Base-by-base conservation (phyloP, 2,113 vertebrate genomes). In the Osmerus eperlanus region DNA sequence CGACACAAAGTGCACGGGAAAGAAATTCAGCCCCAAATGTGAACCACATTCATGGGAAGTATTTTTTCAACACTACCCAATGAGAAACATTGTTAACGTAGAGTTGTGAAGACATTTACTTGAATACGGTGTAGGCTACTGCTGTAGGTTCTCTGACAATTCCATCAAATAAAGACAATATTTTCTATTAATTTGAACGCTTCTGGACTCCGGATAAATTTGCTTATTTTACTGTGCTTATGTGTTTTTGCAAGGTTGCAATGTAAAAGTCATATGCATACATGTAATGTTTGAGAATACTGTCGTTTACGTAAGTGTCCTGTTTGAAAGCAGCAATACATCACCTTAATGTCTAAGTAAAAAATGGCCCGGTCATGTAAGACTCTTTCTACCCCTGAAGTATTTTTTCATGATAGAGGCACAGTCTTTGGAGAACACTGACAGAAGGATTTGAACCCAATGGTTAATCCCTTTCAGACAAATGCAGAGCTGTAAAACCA, bases 401-500 rank as follows among this genome's bases (percentile, higher is more conserved):
- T 67, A 61, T 71, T 74, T 61, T 68, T 75, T 72, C 2, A 63
- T 59, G 54, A 72, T 67, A 68, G 32, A 61, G 47, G 54, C 41
- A 21, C n/a, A 63, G 64, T 41, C 71, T 72, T 65, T 66, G 25
- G 54, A 81, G 73, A 79, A 21, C 47, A 66, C 53, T 79, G 78
- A 69, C 74, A 70, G 64, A 72, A 78, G 76, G 66, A 80, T 81
- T 81, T 81, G 72, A 83, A 71, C 59, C 74, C 58, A 67, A 14
- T 70, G 66, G 68, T 67, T 80, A 77, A 78, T 70, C 78, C 76
- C 60, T 78, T 70, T 81, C 55, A 73, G 73, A 84, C n/a, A 32
- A 55, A 64, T 59, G 60, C 36, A 63, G 47, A 71, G 54, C 25
- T 68, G 62, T 67, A 78, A 77, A 83, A 76, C 54, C 53, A 74